Evolutionary conservation across 2,888 invertebrate genomes (phyloP).

Genomic region (Margaritifera margaritifera): DNA sequence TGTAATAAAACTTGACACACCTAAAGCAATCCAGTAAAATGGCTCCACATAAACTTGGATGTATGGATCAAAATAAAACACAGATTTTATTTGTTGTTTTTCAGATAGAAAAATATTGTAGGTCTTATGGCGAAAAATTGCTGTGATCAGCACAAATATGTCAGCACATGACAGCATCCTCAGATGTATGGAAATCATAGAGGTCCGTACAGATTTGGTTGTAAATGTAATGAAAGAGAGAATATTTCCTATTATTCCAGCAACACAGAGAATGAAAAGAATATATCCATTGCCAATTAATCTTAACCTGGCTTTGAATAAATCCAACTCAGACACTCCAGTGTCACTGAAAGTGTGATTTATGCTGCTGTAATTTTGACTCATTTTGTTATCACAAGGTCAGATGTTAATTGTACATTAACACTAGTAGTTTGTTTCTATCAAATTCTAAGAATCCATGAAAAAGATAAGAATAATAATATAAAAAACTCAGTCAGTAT

Average conservation of each 20-base stretch:
- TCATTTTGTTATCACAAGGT: no score
- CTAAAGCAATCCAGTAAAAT: constrained; percentile 45
- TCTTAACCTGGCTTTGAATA: constrained; percentile 17
- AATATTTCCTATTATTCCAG: constrained; percentile 50
- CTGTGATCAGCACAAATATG: constrained; percentile 47
- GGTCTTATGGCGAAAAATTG: constrained; percentile 49
- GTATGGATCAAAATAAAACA: constrained; percentile 42
- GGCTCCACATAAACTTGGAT: constrained; percentile 48
- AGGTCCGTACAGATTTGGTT: constrained; percentile 42
- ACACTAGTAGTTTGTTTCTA: no score
- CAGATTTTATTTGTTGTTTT: constrained; percentile 25
- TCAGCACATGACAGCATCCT: constrained; percentile 49
- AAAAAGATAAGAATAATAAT: no score
- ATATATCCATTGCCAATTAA: constrained; percentile 38
- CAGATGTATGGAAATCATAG: constrained; percentile 49
- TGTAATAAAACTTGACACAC: constrained; percentile 47
- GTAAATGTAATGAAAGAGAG: constrained; percentile 46
- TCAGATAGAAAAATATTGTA: constrained; percentile 45
- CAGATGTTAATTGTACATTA: no score
- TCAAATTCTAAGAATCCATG: no score
- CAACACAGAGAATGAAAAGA: constrained; percentile 36
- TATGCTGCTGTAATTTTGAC: no score
- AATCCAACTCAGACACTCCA: constrained; percentile 6
- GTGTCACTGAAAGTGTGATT: no score
- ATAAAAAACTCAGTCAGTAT: no score